Evolutionary conservation across 2,113 vertebrate species (phyloP), one percentile per base, ranked within the genome.

Genomic region (Calidris pygmaea): DNA sequence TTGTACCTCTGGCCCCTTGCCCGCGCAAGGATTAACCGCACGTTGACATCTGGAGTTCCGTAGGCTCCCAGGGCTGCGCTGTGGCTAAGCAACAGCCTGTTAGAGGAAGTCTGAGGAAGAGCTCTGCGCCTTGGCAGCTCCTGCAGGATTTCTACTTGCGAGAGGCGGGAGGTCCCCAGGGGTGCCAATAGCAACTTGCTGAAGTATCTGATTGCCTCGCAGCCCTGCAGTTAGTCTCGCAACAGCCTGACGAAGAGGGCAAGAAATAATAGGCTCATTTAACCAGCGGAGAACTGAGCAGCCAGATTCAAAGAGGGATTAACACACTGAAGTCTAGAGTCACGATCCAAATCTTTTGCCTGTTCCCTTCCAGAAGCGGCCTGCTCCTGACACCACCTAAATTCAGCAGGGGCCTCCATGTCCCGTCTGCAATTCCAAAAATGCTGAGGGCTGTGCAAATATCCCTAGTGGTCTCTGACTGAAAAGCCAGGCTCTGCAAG

Each of bases 61-160:
- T 5, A 39, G 63, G 87, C 90, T 9, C 81, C 17, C 58, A 15
- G 75, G 92, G 82, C 75, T 71, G 93, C 27, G 35, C 12, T 87
- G 89, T 77, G 96, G 75, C 95, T 83, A 14, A 86, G 93, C 91
- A 94, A 65, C 96, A 90, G 88, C 68, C 89, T 71, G 56, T 63
- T 81, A 63, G 1, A 78, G 85, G 82, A 84, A 90, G 90, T 7
- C 78, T 81, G 92, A 90, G 82, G 92, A 90, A 78, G 65, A 92
- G 73, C 68, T 89, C 96, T 89, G 90, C 2, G 0, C 23, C 30
- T 72, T 90, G 88, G 88, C 96, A 92, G 95, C 80, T 92, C 85
- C 73, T 86, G 68, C 75, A 93, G 90, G 92, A 35, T 75, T 82
- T 81, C 73, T 81, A 1, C 87, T 93, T 83, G 41, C 0, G 6